Percentiles rank a stretch among this genome's conserved stretches.
These are phyloP conservation scores for Drosophila pseudoobscura DNA, from an alignment of 1,140 invertebrate species.

Conservation along the genomic window DNA sequence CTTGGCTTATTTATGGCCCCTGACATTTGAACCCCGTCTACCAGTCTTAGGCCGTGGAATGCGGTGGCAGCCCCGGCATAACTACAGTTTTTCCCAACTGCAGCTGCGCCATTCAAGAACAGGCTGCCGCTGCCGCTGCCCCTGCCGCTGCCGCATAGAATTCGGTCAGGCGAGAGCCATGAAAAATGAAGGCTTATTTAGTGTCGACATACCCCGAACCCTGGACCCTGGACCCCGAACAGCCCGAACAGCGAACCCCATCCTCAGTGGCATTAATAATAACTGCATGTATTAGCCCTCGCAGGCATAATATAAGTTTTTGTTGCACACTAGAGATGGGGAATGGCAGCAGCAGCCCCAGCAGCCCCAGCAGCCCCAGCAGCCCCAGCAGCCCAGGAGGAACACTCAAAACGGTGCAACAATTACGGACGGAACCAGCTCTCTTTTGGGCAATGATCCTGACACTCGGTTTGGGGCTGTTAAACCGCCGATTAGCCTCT, in stretches of 20 bases:
- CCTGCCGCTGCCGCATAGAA: slow-evolving; percentile 47
- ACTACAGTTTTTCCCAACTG: slow-evolving; percentile 26
- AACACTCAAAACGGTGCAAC: too few relatives aligned
- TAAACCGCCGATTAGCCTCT: too few relatives aligned
- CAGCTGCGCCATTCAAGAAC: slow-evolving; percentile 57
- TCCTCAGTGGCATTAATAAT: slow-evolving; percentile 70
- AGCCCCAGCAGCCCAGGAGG: too few relatives aligned
- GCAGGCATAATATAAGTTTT: slow-evolving; percentile 43
- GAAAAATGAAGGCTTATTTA: slow-evolving; percentile 82
- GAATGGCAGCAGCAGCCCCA: too few relatives aligned
- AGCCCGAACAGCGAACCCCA: slow-evolving; percentile 28
- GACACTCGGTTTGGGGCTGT: too few relatives aligned
- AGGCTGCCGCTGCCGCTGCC: slow-evolving; percentile 5
- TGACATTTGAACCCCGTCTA: slow-evolving; percentile 62
- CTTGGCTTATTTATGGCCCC: slow-evolving; percentile 70
- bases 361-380: too few relatives aligned
- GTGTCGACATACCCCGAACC: slow-evolving; percentile 61
- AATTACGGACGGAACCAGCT: too few relatives aligned
- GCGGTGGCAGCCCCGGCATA: slow-evolving; percentile 58
- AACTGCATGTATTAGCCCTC: slow-evolving; percentile 66
- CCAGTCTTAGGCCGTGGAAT: slow-evolving; percentile 53
- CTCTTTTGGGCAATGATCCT: too few relatives aligned
- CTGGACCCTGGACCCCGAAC: slow-evolving; percentile 11
- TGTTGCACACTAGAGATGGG: slow-evolving; percentile 39
- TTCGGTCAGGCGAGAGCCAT: slow-evolving; percentile 72